These are phyloP conservation scores for Chunga burmeisteri DNA, from an alignment of 2,113 vertebrate species.

Conservation along the genomic window DNA sequence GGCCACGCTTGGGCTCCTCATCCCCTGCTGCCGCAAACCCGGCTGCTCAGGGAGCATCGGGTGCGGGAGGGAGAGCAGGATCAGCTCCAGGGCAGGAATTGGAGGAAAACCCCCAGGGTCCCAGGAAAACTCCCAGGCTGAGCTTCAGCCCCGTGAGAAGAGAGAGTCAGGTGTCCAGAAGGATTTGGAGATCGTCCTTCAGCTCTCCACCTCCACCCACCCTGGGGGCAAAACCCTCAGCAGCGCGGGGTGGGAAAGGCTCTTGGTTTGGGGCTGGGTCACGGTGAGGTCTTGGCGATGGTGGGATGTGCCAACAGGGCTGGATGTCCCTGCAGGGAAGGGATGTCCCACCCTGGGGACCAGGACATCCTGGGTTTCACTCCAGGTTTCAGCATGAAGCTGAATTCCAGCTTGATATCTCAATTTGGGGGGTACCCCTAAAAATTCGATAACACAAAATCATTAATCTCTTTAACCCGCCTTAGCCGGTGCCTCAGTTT, in stretches of 20 bases:
- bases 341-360: neutral
- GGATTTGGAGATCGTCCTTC: neutral
- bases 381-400: neutral
- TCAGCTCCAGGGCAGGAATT: rapidly evolving
- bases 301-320: neutral
- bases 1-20: neutral
- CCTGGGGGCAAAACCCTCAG: neutral
- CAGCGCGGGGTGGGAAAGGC: neutral
- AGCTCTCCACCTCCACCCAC: neutral
- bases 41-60: neutral
- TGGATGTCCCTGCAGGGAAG: neutral
- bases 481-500: neutral
- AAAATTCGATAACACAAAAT: neutral
- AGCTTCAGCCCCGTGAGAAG: neutral
- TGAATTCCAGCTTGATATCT: neutral
- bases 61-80: neutral
- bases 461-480: rapidly evolving
- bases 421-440: neutral
- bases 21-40: neutral
- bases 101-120: neutral
- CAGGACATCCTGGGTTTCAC: neutral
- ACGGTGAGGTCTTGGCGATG: neutral
- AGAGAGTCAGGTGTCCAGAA: neutral
- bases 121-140: rapidly evolving
- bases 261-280: neutral